Base-by-base conservation (phyloP, 2,113 vertebrate species). In the Bufo gargarizans region DNA sequence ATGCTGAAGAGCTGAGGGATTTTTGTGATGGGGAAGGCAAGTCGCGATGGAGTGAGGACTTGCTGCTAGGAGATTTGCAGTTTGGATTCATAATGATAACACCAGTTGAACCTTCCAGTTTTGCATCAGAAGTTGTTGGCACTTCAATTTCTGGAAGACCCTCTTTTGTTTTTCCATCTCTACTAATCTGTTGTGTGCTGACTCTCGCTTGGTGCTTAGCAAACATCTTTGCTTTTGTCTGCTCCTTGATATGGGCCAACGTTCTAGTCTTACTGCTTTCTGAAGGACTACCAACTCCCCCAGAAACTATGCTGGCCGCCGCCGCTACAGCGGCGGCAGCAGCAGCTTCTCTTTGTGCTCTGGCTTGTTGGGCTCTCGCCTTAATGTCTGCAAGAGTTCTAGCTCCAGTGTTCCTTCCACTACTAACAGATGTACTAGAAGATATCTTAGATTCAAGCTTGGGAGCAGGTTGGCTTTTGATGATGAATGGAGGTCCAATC, bases 341-440 rank as follows among this genome's bases (percentile, higher is more conserved):
- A 0, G 95, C 96, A 4, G 96, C 96, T 91, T 96, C 96, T 82
- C 96, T 94, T 90, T 96, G 96, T 63, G 96, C 96, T 87, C 96
- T 93, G 9, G 96, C 96, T 91, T 96, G 96, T 49, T 96, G 96
- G 71, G 96, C 96, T 88, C 96, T 92, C 71, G 96, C 96, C 92
- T 97, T 97, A 92, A 97, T 97, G 89, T 97, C 96, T 14, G 96
- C 96, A 1, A 97, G 95, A 82, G 96, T 96, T 91, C 96, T 94
- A 84, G 96, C 96, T 86, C 96, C 96, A 3, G 95, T 96, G 91
- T 96, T 96, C 90, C 96, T 94, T 49, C 96, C 95, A 0, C 93
- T 92, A 87, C 93, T 93, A 77, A 93, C 88, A 0, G 94, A 92
- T 0, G 93, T 84, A 89, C 94, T 93, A 4, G 92, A 89, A 81